phyloP scores from a whole-genome alignment of 2,797 vertebrate species.

The Epinephelus malabaricus region DNA sequence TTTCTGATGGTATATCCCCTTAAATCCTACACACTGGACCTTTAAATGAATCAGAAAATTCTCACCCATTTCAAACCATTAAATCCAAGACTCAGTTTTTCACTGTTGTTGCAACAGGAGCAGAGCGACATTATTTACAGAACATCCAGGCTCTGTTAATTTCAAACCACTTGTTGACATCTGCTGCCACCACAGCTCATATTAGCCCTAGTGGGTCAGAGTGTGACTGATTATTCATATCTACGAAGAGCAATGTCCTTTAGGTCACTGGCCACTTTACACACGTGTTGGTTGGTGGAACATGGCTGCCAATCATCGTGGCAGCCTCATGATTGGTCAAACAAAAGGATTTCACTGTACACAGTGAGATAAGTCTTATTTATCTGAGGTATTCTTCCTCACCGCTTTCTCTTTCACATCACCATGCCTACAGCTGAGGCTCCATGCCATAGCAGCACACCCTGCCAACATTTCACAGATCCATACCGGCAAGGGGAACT shows the following conservation, averaged over 20 bases:
- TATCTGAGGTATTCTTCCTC: slow-evolving; percentile 22
- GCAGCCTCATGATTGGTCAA: slow-evolving; percentile 41
- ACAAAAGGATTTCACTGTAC: slow-evolving; percentile 30
- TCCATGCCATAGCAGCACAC: slow-evolving; percentile 59
- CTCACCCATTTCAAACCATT: neutral
- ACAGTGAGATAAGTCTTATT: slow-evolving; percentile 18
- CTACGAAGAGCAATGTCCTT: slow-evolving; percentile 64
- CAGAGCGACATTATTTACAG: slow-evolving; percentile 18
- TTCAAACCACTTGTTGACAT: slow-evolving; percentile 57
- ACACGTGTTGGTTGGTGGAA: slow-evolving; percentile 61
- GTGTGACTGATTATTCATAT: slow-evolving; percentile 57
- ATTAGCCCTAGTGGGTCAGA: slow-evolving; percentile 44
- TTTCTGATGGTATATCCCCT: too few relatives aligned
- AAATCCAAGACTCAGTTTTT: neutral
- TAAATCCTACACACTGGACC: too few relatives aligned
- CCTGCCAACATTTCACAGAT: slow-evolving; percentile 76
- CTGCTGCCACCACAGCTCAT: slow-evolving; percentile 22
- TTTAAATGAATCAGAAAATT: neutral
- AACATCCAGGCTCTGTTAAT: slow-evolving; percentile 46
- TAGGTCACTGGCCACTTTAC: slow-evolving; percentile 57
- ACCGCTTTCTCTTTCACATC: slow-evolving; percentile 45
- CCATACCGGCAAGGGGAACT: slow-evolving; percentile 63
- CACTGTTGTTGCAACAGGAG: neutral
- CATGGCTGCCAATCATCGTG: slow-evolving; percentile 11
- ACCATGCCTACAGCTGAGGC: slow-evolving; percentile 40